A percentile compares a stretch with the other conserved stretches of the same genome.
These are phyloP conservation scores for Crypturellus tataupa DNA, from an alignment of 2,797 vertebrate genomes.

Conservation along the genomic window DNA sequence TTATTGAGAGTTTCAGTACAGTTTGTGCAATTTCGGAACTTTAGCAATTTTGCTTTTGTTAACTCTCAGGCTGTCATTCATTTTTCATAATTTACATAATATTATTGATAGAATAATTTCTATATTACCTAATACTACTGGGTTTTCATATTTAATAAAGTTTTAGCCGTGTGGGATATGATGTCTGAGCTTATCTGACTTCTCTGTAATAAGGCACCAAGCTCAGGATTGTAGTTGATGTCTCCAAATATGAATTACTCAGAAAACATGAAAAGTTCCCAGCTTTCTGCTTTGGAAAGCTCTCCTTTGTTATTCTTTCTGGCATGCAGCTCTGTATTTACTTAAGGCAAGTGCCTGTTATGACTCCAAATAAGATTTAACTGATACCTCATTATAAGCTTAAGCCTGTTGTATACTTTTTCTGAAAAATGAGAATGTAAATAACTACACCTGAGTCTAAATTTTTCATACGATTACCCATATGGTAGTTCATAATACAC, in stretches of 20 bases:
- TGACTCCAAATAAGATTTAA: not conserved
- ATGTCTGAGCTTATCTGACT: not conserved
- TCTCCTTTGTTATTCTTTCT: not conserved
- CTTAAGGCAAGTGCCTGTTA: not conserved
- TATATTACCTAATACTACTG: not conserved
- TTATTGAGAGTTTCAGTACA: not conserved
- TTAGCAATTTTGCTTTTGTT: not conserved
- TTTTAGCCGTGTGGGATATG: not conserved
- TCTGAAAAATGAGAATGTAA: not conserved
- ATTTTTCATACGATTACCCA: not conserved
- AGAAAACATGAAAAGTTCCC: not conserved
- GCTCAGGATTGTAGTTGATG: not conserved
- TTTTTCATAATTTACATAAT: not conserved
- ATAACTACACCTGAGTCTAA: not conserved
- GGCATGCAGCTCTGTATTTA: not conserved
- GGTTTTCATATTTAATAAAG: not conserved
- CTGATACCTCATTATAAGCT: not conserved
- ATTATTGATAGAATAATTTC: not conserved
- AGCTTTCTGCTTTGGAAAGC: not conserved
- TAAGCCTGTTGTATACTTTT: not conserved
- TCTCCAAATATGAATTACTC: not conserved
- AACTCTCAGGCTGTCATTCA: not conserved
- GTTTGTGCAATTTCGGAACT: not conserved
- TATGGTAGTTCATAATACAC: not conserved
- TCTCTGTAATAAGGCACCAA: not conserved